A percentile compares a stretch with the other conserved stretches of the same genome.
phyloP scores from a whole-genome alignment of 1,140 invertebrate genomes.

The Oreohelix idahoensis region DNA sequence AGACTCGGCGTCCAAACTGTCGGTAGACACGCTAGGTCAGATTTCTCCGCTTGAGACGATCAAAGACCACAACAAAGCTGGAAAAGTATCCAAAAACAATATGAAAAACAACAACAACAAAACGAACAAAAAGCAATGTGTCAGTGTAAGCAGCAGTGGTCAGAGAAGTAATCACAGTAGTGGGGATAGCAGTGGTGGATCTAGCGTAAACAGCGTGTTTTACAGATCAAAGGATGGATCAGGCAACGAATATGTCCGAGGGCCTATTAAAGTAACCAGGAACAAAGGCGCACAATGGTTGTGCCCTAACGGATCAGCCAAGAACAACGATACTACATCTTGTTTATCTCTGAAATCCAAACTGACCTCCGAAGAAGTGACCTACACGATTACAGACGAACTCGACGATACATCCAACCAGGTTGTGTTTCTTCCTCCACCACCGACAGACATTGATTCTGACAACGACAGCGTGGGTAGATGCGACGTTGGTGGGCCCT shows the following conservation, averaged over 20 bases:
- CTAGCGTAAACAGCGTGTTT: slow-evolving; percentile 36
- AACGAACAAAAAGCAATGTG: background rate
- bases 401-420: slow-evolving; percentile 27
- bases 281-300: background rate
- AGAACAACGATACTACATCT: background rate
- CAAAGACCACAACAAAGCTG: background rate
- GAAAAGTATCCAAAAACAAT: background rate
- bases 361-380: slow-evolving; percentile 29
- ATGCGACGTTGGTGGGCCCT: slow-evolving; percentile 34
- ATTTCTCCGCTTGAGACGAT: slow-evolving; percentile 11
- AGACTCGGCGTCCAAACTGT: slow-evolving; percentile 29
- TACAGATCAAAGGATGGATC: background rate
- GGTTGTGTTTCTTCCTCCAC: slow-evolving; percentile 29
- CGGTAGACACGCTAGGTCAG: slow-evolving; percentile 11
- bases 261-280: background rate
- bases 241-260: slow-evolving; percentile 16
- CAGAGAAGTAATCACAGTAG: slow-evolving; percentile 8
- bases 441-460: slow-evolving; percentile 34
- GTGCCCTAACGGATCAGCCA: background rate
- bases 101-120: background rate
- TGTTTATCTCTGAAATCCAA: slow-evolving; percentile 29
- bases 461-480: slow-evolving; percentile 29
- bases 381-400: slow-evolving; percentile 30
- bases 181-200: background rate
- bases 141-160: background rate